phyloP scores from a whole-genome alignment of 2,113 vertebrate species.

The Marmota flaviventris region DNA sequence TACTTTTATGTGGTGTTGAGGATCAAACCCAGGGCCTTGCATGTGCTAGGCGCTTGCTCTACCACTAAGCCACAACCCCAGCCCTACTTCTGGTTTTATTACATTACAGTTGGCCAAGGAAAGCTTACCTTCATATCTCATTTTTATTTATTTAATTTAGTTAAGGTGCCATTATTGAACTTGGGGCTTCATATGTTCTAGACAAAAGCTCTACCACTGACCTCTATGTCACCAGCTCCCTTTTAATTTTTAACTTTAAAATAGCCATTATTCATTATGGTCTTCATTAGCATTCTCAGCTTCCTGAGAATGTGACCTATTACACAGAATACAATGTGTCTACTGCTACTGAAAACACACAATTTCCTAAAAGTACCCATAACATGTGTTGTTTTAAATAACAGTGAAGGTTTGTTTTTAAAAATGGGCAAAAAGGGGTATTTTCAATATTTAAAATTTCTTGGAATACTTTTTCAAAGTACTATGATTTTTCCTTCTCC shows the following conservation, averaged over 20 bases:
- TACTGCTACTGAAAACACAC: not conserved
- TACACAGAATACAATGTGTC: not conserved
- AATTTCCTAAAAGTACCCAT: constrained; percentile 33
- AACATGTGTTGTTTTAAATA: not conserved
- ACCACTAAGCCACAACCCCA: too few species aligned
- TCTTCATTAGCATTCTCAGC: not conserved
- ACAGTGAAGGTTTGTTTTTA: constrained; percentile 9
- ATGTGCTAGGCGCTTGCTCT: too few species aligned
- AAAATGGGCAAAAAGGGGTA: not conserved
- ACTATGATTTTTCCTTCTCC: not conserved
- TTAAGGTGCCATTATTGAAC: not conserved
- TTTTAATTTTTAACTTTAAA: constrained; percentile 15
- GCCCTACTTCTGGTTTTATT: constrained; percentile 22
- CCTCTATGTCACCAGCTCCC: not conserved
- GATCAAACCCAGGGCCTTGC: too few species aligned
- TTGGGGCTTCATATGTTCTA: too few species aligned
- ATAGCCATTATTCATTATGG: not conserved
- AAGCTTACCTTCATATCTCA: not conserved
- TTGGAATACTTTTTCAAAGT: constrained; percentile 31
- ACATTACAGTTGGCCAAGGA: not conserved
- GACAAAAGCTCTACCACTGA: too few species aligned
- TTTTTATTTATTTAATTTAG: not conserved
- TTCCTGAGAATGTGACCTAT: not conserved
- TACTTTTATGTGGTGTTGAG: too few species aligned
- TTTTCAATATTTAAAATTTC: constrained; percentile 26